Evolutionary conservation across 2,888 invertebrate species (phyloP).

Genomic region (Ceriagrion tenellum): DNA sequence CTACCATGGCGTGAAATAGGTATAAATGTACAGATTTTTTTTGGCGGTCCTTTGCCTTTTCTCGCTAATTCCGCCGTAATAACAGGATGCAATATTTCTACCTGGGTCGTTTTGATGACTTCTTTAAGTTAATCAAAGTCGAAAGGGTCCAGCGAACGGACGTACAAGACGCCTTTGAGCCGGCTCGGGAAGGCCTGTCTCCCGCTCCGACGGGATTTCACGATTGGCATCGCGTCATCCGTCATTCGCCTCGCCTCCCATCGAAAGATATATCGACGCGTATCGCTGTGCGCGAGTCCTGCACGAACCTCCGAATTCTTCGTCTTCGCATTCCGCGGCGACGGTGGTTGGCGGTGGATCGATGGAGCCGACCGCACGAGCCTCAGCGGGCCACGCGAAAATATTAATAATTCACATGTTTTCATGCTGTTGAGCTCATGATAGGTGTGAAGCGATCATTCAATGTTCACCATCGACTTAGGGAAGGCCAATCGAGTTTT

Average conservation of each 20-base stretch:
- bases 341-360: neutral
- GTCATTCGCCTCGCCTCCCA: neutral
- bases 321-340: neutral
- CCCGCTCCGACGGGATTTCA: neutral
- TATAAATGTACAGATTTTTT: neutral
- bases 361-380: neutral
- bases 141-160: neutral
- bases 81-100: neutral
- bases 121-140: neutral
- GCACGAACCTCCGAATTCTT: neutral
- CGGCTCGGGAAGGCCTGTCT: neutral
- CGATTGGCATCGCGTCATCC: neutral
- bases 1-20: neutral
- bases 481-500: neutral
- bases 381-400: neutral
- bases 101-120: neutral
- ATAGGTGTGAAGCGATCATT: conserved; percentile 38
- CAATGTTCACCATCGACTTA: neutral
- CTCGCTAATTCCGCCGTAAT: neutral
- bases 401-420: conserved; percentile 9
- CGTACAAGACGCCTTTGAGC: neutral
- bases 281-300: neutral
- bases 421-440: neutral
- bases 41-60: neutral
- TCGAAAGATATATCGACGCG: neutral